Base-by-base conservation (phyloP, 1,140 invertebrate species). In the Limonius californicus region DNA sequence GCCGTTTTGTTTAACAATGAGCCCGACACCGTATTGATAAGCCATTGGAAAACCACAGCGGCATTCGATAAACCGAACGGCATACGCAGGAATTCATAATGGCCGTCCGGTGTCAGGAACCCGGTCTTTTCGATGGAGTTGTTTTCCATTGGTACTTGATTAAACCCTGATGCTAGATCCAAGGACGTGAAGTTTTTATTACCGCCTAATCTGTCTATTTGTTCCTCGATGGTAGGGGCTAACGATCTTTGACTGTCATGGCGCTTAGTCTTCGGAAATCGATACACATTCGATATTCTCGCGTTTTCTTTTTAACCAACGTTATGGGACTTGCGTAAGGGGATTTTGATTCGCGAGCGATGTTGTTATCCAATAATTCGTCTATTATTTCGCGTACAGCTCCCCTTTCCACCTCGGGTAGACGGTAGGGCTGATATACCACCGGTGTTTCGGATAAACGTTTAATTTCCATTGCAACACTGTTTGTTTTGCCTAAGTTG, bases 311-410 rank as follows among this genome's bases (percentile, higher is more conserved):
- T n/a, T n/a, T n/a, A n/a, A n/a, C n/a, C n/a, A 80, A 61, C 0
- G 81, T 61, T 0, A 77, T 64, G 0, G 77, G 78, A 15, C 73
- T 72, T 1, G 75, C 66, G 65, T 72, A 82, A 0, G 74, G 69
- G 7, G 57, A 58, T 15, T 42, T 58, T 7, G 57, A 58, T n/a
- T n/a, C n/a, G n/a, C n/a, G n/a, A n/a, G n/a, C n/a, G n/a, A n/a
- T n/a, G n/a, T n/a, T n/a, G n/a, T n/a, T n/a, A n/a, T n/a, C n/a
- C n/a, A n/a, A n/a, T n/a, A n/a, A n/a, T n/a, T n/a, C n/a, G n/a
- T n/a, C 30, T 7, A 58, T 20, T 35, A 43, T 42, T 9, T 21
- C 27, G 11, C 39, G 16, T 2, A 58, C 57, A 19, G 19, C 23
- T 7, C 15, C 4, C 18, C 18, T 11, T 15, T 58, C 32, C 12